Base-by-base conservation (phyloP, 2,888 invertebrate genomes). In the Gari tellinella region DNA sequence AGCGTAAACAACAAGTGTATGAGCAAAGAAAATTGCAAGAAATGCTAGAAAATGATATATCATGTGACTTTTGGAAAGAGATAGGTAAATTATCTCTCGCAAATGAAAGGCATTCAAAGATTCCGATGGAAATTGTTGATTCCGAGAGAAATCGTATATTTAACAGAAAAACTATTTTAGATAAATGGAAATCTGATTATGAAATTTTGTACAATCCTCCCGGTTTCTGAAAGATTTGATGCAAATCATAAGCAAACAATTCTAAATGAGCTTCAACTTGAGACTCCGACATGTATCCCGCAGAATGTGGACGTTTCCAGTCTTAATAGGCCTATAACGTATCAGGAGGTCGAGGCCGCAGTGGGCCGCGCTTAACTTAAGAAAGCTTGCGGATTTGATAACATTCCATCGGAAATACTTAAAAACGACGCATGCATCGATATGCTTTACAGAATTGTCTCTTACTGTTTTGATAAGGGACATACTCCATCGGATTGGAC, bases 121-220 rank as follows among this genome's bases (percentile, higher is more conserved):
- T 66, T 26, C 67, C 60, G 21, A 19, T 31, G 26, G 55, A 68
- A 41, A 48, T 61, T 37, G n/a, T 48, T 38, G 25, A 21, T 26
- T 26, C 55, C 19, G 38, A 56, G 26, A 62, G 57, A 37, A 46
- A 45, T n/a, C 15, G 19, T n/a, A 15, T 48, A 23, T 21, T 51
- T 25, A 14, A 14, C 19, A 15, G 26, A n/a, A 31, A 25, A 26
- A 57, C 49, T 23, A 45, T 69, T 17, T 56, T 69, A n/a, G 23
- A 49, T 57, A 56, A 62, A 43, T 69, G 69, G 63, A 56, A 31
- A 51, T 12, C 37, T 45, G 69, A 62, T 43, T 69, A 49, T 51
- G 26, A 48, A n/a, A 21, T 40, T 7, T 41, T 69, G 2, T 57
- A 46, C 56, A 69, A 56, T 40, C 51, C 17, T 41, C 12, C 21